These are phyloP conservation scores for Chesias legatella DNA, from an alignment of 2,888 invertebrate genomes.

Conservation along the genomic window DNA sequence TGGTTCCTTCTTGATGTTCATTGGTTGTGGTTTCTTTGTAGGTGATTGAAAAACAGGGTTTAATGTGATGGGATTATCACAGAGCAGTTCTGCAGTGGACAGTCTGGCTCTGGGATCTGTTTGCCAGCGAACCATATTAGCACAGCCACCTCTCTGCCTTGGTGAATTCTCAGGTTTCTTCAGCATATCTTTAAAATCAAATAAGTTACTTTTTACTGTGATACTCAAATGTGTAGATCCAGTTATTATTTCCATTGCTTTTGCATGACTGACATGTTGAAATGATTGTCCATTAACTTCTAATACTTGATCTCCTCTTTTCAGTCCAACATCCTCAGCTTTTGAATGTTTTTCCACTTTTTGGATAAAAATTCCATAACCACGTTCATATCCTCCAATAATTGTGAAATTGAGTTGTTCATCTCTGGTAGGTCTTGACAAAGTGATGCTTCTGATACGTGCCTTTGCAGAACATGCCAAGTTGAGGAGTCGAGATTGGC, in stretches of 20 bases:
- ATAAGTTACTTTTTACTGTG: constrained; percentile 97
- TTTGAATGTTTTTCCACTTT: constrained; percentile 96
- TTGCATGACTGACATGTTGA: constrained; percentile 93
- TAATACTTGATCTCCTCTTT: constrained; percentile 97
- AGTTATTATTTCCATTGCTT: constrained; percentile 95
- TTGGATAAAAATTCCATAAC: constrained; percentile 96
- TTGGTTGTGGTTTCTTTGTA: constrained; percentile 77
- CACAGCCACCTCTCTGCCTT: constrained; percentile 82
- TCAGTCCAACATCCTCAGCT: constrained; percentile 96
- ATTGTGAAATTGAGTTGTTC: constrained; percentile 96
- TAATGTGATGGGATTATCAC: constrained; percentile 69
- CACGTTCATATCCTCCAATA: constrained; percentile 94
- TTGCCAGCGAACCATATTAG: constrained; percentile 84
- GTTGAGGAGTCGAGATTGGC: constrained; percentile 90
- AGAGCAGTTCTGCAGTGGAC: constrained; percentile 87
- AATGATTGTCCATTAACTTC: constrained; percentile 99
- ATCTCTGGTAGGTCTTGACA: constrained; percentile 95
- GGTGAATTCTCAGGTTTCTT: constrained; percentile 89
- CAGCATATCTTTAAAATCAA: constrained; percentile 88
- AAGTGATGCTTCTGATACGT: constrained; percentile 92
- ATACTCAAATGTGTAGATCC: constrained; percentile 97
- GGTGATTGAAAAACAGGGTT: constrained; percentile 77
- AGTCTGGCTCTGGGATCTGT: constrained; percentile 87
- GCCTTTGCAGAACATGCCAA: constrained; percentile 99
- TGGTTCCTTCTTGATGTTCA: constrained; percentile 81